Evolutionary conservation across 2,888 invertebrate species (phyloP).

Genomic region (Eupithecia subfuscata): DNA sequence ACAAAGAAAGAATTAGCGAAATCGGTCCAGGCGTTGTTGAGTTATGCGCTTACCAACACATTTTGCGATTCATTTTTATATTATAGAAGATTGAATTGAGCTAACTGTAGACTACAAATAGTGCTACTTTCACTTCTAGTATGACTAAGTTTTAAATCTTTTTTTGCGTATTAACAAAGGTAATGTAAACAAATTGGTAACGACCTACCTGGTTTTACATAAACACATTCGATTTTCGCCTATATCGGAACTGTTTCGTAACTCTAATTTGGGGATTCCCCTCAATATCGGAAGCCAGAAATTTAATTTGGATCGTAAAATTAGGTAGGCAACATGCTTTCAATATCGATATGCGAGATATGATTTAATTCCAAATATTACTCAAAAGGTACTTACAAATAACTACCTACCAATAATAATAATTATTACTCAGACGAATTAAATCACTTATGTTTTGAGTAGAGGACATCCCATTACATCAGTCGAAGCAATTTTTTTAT

Average conservation of each 20-base stretch:
- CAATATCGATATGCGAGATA: background rate
- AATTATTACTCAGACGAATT: background rate
- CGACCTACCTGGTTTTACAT: background rate
- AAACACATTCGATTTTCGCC: background rate
- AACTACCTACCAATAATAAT: background rate
- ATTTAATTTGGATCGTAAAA: background rate
- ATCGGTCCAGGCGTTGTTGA: too few species aligned
- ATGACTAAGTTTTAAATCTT: too few species aligned
- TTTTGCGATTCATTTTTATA: too few species aligned
- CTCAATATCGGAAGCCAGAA: background rate
- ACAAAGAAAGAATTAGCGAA: too few species aligned
- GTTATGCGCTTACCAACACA: too few species aligned
- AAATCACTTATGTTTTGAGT: too few species aligned
- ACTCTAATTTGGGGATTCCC: background rate
- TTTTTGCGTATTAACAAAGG: too few species aligned
- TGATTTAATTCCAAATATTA: background rate
- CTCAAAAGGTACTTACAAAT: background rate
- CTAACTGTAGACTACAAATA: too few species aligned
- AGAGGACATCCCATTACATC: too few species aligned
- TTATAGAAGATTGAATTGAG: too few species aligned
- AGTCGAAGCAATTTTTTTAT: too few species aligned
- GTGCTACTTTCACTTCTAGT: too few species aligned
- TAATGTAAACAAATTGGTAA: background rate
- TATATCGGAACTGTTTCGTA: background rate
- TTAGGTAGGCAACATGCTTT: background rate